Percentiles rank a stretch among this genome's conserved stretches.
These are phyloP conservation scores for Cyclophora albipunctata DNA, from an alignment of 2,888 invertebrate species.

Conservation along the genomic window DNA sequence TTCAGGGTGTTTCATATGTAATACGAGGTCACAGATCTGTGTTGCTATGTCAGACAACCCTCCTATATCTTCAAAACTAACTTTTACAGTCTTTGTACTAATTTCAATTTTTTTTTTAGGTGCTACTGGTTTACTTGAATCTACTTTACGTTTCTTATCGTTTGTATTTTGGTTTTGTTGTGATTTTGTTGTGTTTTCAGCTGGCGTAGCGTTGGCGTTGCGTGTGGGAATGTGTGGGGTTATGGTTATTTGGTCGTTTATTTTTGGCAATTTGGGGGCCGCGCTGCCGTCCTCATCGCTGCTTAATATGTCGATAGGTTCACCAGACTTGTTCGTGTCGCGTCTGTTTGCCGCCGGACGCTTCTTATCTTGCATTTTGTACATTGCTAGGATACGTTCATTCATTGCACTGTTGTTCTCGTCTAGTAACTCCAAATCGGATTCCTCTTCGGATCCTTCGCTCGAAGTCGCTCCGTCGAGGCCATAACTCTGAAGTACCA, in stretches of 20 bases:
- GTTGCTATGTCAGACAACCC: slow-evolving; percentile 85
- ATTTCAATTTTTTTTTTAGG: slow-evolving; percentile 53
- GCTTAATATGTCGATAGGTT: slow-evolving; percentile 65
- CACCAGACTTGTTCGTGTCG: slow-evolving; percentile 54
- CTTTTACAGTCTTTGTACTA: slow-evolving; percentile 53
- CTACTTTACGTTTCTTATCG: slow-evolving; percentile 59
- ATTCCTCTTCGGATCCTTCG: slow-evolving; percentile 77
- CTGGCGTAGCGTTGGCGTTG: slow-evolving; percentile 37
- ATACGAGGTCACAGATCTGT: slow-evolving; percentile 82
- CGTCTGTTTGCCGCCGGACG: slow-evolving; percentile 52
- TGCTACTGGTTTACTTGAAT: slow-evolving; percentile 34
- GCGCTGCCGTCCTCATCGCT: slow-evolving; percentile 60
- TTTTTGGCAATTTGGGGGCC: slow-evolving; percentile 66
- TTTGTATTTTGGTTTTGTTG: slow-evolving; percentile 39
- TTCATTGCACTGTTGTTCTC: slow-evolving; percentile 86
- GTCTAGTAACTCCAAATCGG: slow-evolving; percentile 83
- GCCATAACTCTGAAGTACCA: slow-evolving; percentile 81
- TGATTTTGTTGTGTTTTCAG: slow-evolving; percentile 35
- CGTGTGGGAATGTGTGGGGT: slow-evolving; percentile 59
- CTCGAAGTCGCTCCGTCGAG: slow-evolving; percentile 75
- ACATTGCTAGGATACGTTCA: slow-evolving; percentile 69
- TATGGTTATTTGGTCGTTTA: slow-evolving; percentile 67
- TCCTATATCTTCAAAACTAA: slow-evolving; percentile 85
- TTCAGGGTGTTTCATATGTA: slow-evolving; percentile 93
- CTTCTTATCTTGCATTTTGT: slow-evolving; percentile 69